A percentile compares a stretch with the other conserved stretches of the same genome.
These are phyloP conservation scores for Oligia fasciuncula DNA, from an alignment of 2,888 invertebrate species.

Conservation along the genomic window DNA sequence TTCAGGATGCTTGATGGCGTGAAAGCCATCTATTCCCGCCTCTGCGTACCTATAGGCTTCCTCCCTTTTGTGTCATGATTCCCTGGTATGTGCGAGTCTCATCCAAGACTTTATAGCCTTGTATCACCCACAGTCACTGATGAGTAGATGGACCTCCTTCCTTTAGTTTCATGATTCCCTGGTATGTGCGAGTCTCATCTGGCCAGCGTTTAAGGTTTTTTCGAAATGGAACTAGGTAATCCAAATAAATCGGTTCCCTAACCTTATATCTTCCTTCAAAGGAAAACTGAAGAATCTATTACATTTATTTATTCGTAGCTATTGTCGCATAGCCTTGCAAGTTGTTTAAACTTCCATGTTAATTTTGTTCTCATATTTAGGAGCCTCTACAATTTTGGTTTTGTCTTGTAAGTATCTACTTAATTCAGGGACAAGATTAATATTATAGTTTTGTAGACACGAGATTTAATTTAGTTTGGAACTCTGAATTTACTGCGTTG, in stretches of 20 bases:
- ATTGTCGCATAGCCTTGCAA: slow-evolving; percentile 24
- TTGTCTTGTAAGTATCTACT: slow-evolving; percentile 6
- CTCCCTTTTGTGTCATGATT: neutral
- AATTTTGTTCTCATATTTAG: slow-evolving; percentile 23
- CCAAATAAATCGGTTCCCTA: neutral
- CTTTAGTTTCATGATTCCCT: neutral
- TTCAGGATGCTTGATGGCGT: no score
- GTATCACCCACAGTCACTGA: neutral
- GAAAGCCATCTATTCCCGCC: no score
- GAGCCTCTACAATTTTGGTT: slow-evolving; percentile 11
- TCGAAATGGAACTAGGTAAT: neutral
- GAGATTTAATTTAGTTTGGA: neutral
- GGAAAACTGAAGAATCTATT: neutral
- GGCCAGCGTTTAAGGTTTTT: neutral
- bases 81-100: neutral
- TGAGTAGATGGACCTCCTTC: neutral
- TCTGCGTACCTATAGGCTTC: no score
- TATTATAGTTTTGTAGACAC: neutral
- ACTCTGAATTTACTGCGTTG: neutral
- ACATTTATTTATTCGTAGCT: neutral
- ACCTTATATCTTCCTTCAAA: neutral
- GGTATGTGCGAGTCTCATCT: neutral
- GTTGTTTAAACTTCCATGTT: slow-evolving; percentile 16
- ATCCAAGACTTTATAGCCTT: neutral
- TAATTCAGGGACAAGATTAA: slow-evolving; percentile 11